Conservation (phyloP, 2,113 vertebrate genomes). For the Prietella phreatophila region DNA sequence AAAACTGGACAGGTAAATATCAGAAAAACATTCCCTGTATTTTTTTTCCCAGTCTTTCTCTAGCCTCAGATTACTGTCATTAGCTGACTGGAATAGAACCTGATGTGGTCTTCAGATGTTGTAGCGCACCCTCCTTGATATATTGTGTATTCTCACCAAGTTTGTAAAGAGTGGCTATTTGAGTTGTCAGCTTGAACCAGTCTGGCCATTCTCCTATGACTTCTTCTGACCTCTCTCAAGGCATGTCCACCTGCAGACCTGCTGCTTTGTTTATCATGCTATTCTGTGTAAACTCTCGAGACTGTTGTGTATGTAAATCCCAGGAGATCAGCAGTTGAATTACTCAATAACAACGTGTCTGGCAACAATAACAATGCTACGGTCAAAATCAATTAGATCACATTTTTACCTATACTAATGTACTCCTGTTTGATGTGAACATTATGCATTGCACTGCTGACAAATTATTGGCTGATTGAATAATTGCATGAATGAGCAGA, state of each 20-base stretch:
- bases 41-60: too few species aligned
- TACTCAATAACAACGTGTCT: background rate
- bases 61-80: background rate
- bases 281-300: background rate
- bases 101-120: background rate
- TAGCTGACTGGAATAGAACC: background rate
- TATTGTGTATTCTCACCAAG: background rate
- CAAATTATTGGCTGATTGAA: background rate
- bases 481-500: background rate
- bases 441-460: background rate
- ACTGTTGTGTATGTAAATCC: too few species aligned
- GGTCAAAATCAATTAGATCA: background rate
- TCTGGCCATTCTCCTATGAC: too few species aligned
- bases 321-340: background rate
- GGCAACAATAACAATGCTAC: background rate
- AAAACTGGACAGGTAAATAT: too few species aligned
- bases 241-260: background rate
- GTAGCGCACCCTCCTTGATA: background rate
- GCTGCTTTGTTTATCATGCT: background rate
- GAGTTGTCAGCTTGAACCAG: too few species aligned
- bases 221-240: too few species aligned
- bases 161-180: background rate
- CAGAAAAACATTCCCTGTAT: too few species aligned
- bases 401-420: background rate
- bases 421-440: background rate